Base-by-base conservation (phyloP, 2,888 invertebrate species). In the Hartigia nigra region DNA sequence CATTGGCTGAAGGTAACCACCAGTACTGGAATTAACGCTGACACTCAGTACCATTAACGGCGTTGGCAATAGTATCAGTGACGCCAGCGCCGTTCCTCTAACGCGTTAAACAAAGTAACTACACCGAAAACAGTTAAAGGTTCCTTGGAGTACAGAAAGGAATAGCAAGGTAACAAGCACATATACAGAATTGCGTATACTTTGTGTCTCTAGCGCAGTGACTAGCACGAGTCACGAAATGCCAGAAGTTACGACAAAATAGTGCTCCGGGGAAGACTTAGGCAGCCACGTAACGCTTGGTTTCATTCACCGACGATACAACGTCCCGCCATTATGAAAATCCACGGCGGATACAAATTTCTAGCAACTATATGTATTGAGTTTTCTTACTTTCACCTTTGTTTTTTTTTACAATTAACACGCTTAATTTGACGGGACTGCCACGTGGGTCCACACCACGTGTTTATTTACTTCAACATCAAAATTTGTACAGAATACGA, bases 311-410 rank as follows among this genome's bases (percentile, higher is more conserved):
- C 1, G 55, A 9, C 39, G 14, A 39, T 39, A 39, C 0, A 14
- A 23, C 2, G 23, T 23, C 1, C 23, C 1, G 55, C 55, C 55
- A 55, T 9, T 55, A 23, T 55, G 39, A 39, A 14, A 39, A 39
- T 14, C 1, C 9, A 5, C 2, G 0, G 23, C 1, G 9, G 55
- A 23, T 0, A 9, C 9, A 55, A 55, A 23, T 9, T 55, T 55
- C 9, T 23, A 9, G 23, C 23, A 55, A 55, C 23, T 55, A 23
- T 9, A 5, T 55, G 0, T 55, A 9, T 23, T n/a, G n/a, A n/a
- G n/a, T n/a, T 9, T 55, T 5, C 0, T 0, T 1, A 1, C 35
- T 23, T 23, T 23, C 9, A 2, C 23, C 2, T 9, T 2, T 2
- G n/a, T 0, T 23, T 23, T 1, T 5, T 5, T 0, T 14, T 2